Evolutionary conservation across 2,888 invertebrate species (phyloP).

Genomic region (Hirtodrosophila alboralis): DNA sequence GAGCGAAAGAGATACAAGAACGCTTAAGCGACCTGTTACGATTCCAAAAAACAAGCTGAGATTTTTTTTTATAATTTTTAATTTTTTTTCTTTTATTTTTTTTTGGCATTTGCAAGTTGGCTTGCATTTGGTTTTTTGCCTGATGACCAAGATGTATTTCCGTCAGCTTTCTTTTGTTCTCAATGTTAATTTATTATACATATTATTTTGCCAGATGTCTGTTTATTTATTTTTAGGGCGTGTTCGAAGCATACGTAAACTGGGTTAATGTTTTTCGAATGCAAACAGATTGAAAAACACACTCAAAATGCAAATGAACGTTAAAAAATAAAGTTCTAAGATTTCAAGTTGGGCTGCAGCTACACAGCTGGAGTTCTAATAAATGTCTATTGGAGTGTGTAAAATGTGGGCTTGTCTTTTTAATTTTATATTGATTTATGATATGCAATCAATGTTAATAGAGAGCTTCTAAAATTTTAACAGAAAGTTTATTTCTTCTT

Average conservation of each 20-base stretch:
- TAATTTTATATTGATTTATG: constrained; percentile 50
- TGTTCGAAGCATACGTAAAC: constrained; percentile 58
- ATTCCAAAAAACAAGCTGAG: constrained; percentile 28
- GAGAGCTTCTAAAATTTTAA: constrained; percentile 9
- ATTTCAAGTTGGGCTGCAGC: constrained; percentile 14
- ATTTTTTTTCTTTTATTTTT: constrained; percentile 6
- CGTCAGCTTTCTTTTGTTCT: constrained; percentile 49
- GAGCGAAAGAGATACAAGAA: constrained; percentile 3
- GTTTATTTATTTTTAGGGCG: constrained; percentile 53
- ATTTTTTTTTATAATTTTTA: neutral
- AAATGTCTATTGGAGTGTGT: constrained; percentile 8
- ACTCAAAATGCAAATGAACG: constrained; percentile 59
- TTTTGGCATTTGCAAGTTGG: constrained; percentile 60
- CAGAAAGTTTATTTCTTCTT: constrained; percentile 12
- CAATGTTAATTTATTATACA: constrained; percentile 42
- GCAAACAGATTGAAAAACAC: constrained; percentile 45
- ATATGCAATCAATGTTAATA: constrained; percentile 19
- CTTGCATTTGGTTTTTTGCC: constrained; percentile 35
- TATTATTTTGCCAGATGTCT: constrained; percentile 22
- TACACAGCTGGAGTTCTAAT: constrained; percentile 9
- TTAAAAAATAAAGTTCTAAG: constrained; percentile 16
- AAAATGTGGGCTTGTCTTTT: neutral
- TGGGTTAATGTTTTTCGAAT: constrained; percentile 66
- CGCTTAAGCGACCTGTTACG: constrained; percentile 20
- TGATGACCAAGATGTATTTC: constrained; percentile 38